Base-by-base conservation (phyloP, 2,113 vertebrate species). In the Callipepla squamata region DNA sequence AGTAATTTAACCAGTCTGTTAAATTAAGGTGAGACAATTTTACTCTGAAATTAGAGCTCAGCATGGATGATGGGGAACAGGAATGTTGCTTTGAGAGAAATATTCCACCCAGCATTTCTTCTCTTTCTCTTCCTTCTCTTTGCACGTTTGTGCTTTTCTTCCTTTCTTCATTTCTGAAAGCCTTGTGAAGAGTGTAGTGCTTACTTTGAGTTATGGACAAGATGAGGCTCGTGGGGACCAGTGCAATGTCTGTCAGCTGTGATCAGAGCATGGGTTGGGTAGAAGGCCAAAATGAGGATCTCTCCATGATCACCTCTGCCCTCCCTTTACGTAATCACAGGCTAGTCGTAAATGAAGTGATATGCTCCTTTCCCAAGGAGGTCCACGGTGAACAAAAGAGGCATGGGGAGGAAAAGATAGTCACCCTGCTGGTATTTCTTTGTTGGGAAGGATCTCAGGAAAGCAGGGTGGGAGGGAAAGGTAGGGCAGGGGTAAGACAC, bases 41-140 rank as follows among this genome's bases (percentile, higher is more conserved):
- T 76, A 89, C 17, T 8, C n/a, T 48, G 59, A 76, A 36, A 19
- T 61, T 51, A 89, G 74, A 85, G 22, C 44, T 84, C 20, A 23
- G 0, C 0, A 0, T 62, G 45, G 38, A 70, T 74, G 57, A 89
- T 66, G 3, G 4, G 28, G 22, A 87, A 57, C 36, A 53, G 8
- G 22, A 62, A 4, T 38, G 16, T 84, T 17, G 38, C 70, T 80
- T 22, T 38, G 40, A 91, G 26, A 66, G 13, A 87, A 79, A 40
- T 62, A 68, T 4, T 87, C 4, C 21, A 32, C 63, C 18, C 19
- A 0, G 0, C 40, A 11, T 77, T 78, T 77, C 36, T 45, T 80
- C 26, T 85, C 9, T 13, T 65, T 62, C 38, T 62, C 28, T 79
- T 59, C 42, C 6, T 69, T 73, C 50, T 78, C 42, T 59, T 21